Percentiles rank a stretch among this genome's conserved stretches.
phyloP scores from a whole-genome alignment of 2,113 vertebrate species.

The Daphoenositta chrysoptera region DNA sequence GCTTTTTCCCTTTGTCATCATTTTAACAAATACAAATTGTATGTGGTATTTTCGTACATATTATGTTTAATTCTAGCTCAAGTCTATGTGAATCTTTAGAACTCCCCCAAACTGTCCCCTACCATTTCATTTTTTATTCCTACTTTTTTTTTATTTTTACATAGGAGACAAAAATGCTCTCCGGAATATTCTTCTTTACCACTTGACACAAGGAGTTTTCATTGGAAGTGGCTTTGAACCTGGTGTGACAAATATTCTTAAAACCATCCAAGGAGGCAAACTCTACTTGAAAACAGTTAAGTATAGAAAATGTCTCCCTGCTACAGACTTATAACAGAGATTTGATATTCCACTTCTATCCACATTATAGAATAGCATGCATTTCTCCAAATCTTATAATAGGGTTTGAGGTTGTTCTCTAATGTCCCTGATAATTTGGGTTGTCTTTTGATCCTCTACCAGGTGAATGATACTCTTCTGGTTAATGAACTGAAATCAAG shows the following conservation, averaged over 20 bases:
- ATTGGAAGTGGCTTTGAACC: conserved; percentile 90
- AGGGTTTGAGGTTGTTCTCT: background rate
- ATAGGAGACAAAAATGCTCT: conserved; percentile 88
- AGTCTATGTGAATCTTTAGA: background rate
- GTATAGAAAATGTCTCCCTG: conserved; percentile 28
- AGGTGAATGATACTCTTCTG: conserved; percentile 84
- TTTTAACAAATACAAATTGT: background rate
- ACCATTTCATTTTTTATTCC: background rate
- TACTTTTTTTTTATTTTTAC: background rate
- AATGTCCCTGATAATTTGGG: background rate
- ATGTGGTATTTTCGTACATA: background rate
- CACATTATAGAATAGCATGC: background rate
- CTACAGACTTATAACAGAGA: background rate
- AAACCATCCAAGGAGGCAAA: conserved; percentile 88
- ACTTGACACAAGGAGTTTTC: conserved; percentile 85
- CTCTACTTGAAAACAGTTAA: conserved; percentile 85
- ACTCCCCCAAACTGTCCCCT: background rate
- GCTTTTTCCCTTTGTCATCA: background rate
- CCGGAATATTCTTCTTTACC: conserved; percentile 90
- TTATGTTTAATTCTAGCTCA: background rate
- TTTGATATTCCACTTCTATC: background rate
- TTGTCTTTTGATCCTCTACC: background rate
- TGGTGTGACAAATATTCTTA: conserved; percentile 93
- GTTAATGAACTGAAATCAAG: conserved; percentile 85
- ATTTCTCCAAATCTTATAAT: background rate